Evolutionary conservation across 2,113 vertebrate genomes (phyloP), one percentile per base, ranked within the genome.

Genomic region (Plestiodon gilberti): DNA sequence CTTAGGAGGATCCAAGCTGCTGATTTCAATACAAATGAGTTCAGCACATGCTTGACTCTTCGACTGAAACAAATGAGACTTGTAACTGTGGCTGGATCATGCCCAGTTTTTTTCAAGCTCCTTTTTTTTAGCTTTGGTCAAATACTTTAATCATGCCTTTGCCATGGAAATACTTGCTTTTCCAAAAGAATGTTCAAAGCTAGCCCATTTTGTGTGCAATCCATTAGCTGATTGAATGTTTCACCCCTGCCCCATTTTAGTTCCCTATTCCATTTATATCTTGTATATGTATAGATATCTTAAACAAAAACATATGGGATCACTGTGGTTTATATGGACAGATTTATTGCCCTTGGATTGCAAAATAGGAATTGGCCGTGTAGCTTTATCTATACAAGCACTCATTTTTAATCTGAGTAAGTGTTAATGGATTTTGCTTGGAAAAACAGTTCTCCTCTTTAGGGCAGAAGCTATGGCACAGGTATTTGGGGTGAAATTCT

Each of bases 351-450:
- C 62, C 55, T 89, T 88, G 80, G 89, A n/a, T 89, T 90, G 91
- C 79, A 73, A 88, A 77, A 87, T 59, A 73, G 90, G 93, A 93
- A 91, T 89, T 88, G 48, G 70, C 89, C 92, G 90, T 92, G 86
- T 74, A 75, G 48, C 22, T 9, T 1, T 86, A 82, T 67, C 87
- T 91, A 48, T 82, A 77, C 89, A 57, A 85, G 83, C 35, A 55
- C 89, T 92, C 78, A 48, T 81, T 94, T 92, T 88, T 87, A 92
- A 91, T 91, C 87, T 88, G 59, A 74, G 76, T 28, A 81, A 74
- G 71, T 78, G 48, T 69, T 87, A 43, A 48, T 61, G 23, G 13
- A 82, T 74, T 70, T 76, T 55, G 35, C 17, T 75, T 78, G 79
- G 85, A 69, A 25, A 90, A 93, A 93, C 81, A 55, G 22, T 57